Conservation (phyloP, 2,113 vertebrate genomes). For the Petromus typicus region DNA sequence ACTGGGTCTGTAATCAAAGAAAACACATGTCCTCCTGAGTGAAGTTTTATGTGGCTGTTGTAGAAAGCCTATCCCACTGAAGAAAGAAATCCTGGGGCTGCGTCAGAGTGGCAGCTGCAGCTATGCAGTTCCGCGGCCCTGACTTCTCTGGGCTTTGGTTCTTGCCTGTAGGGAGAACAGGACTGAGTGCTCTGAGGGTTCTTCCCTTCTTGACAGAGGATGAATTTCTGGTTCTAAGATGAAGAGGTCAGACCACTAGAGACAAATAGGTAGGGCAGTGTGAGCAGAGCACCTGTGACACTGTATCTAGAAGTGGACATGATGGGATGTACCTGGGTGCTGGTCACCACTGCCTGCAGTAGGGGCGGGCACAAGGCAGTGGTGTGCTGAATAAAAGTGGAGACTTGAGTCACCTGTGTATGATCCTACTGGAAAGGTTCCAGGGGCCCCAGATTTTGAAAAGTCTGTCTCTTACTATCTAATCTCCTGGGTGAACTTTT, state of each 20-base stretch:
- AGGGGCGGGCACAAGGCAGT: not conserved
- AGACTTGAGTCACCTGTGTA: not conserved
- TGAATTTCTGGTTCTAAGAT: not conserved
- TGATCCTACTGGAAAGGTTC: not conserved
- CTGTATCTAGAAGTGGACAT: not conserved
- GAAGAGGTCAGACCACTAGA: not conserved
- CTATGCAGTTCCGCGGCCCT: not conserved
- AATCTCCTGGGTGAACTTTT: not conserved
- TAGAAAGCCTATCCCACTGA: not conserved
- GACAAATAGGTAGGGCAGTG: not conserved
- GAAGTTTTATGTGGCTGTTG: not conserved
- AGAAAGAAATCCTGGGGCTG: not conserved
- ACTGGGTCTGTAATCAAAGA: not conserved
- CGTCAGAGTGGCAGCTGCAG: too few species aligned
- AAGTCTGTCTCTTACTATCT: not conserved
- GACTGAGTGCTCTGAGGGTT: not conserved
- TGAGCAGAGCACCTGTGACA: not conserved
- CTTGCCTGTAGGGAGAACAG: not conserved
- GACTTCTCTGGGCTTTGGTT: not conserved
- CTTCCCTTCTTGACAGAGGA: not conserved
- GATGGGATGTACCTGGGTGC: not conserved
- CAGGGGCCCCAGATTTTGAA: not conserved
- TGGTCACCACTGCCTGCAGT: not conserved
- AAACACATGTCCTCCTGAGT: not conserved
- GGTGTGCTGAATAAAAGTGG: not conserved